Evolutionary conservation across 1,140 invertebrate species (phyloP).

Genomic region (Drosophila auraria): DNA sequence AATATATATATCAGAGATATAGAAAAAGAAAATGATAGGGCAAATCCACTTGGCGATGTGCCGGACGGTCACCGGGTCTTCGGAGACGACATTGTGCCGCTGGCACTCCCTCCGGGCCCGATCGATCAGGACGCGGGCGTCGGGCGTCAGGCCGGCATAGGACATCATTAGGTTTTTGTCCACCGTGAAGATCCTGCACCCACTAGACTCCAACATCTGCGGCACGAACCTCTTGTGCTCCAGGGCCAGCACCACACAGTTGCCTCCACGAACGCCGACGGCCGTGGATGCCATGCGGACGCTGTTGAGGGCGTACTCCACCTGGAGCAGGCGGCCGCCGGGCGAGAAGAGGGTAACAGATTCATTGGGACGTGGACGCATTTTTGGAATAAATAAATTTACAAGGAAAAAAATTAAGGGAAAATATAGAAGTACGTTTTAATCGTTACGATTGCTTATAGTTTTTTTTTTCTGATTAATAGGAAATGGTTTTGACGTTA

Average conservation of each 20-base stretch:
- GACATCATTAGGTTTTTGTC: background rate
- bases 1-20: too few relatives aligned
- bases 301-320: background rate
- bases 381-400: background rate
- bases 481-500: background rate
- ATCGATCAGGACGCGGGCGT: background rate
- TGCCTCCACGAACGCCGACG: background rate
- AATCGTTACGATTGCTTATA: too few relatives aligned
- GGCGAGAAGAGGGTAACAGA: background rate
- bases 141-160: background rate
- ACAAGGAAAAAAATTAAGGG: too few relatives aligned
- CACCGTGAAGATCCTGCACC: background rate
- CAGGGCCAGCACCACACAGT: slow-evolving; percentile 2
- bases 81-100: too few relatives aligned
- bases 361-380: background rate
- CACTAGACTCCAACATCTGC: background rate
- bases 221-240: background rate
- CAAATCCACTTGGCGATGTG: background rate
- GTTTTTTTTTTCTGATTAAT: too few relatives aligned
- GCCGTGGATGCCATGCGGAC: background rate
- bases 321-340: background rate
- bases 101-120: background rate
- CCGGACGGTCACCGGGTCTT: background rate
- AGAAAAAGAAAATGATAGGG: too few relatives aligned
- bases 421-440: background rate